Conservation (phyloP, 2,113 vertebrate genomes). For the Solea solea region DNA sequence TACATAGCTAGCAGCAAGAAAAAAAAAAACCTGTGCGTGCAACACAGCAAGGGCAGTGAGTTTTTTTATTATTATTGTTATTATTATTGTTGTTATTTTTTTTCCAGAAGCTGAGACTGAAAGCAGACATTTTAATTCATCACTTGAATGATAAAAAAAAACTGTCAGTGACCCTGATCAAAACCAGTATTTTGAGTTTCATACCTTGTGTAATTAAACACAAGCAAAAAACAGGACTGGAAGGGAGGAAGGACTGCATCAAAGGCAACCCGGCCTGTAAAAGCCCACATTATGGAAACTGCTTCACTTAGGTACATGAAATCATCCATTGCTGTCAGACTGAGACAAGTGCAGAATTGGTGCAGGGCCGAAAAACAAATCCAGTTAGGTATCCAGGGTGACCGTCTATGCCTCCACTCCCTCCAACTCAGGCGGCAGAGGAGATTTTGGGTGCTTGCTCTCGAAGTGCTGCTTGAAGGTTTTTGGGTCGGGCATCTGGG, state of each 20-base stretch:
- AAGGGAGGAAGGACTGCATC: conserved; percentile 23
- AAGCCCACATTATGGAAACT: conserved; percentile 33
- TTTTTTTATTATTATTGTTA: not conserved
- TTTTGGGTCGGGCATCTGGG: conserved; percentile 86
- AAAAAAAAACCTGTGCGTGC: conserved; percentile 33
- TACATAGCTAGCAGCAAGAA: conserved; percentile 41
- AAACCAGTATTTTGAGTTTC: conserved; percentile 13
- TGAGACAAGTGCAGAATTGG: conserved; percentile 44
- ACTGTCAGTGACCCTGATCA: conserved; percentile 15
- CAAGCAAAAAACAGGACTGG: conserved; percentile 24
- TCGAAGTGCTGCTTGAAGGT: conserved; percentile 86
- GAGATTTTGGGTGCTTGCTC: conserved; percentile 84
- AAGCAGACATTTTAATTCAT: conserved; percentile 25
- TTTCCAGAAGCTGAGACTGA: conserved; percentile 17
- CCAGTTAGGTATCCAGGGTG: conserved; percentile 23
- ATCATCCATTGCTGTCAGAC: conserved; percentile 53
- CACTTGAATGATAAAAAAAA: conserved; percentile 16
- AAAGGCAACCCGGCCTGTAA: conserved; percentile 42
- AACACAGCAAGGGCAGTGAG: conserved; percentile 26
- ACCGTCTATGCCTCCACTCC: conserved; percentile 77
- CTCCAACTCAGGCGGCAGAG: conserved; percentile 80
- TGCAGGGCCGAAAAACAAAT: conserved; percentile 37
- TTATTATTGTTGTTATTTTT: not conserved
- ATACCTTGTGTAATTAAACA: conserved; percentile 30
- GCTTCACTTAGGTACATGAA: conserved; percentile 37